A percentile compares a stretch with the other conserved stretches of the same genome.
Evolutionary conservation across 2,797 vertebrate genomes (phyloP).

Genomic region (Cyclopterus lumpus): DNA sequence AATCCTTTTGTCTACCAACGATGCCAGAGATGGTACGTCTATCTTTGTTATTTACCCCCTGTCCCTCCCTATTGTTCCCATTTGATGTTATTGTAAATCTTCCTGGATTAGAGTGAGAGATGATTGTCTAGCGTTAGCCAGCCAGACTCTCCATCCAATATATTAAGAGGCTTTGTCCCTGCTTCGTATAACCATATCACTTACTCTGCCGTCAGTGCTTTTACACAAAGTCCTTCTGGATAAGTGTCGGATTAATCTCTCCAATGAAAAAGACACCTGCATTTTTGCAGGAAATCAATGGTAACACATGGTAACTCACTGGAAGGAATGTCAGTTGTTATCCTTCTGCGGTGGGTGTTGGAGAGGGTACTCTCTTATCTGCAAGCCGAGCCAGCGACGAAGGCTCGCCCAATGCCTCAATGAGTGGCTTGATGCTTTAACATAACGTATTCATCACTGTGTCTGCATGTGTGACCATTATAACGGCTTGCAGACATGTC

Average conservation of each 20-base stretch:
- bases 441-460: background rate
- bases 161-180: slow-evolving; percentile 52
- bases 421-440: background rate
- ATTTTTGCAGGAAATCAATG: slow-evolving; percentile 24
- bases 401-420: background rate
- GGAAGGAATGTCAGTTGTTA: slow-evolving; percentile 14
- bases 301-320: slow-evolving; percentile 9
- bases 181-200: slow-evolving; percentile 32
- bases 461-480: background rate
- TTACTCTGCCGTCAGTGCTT: slow-evolving; percentile 31
- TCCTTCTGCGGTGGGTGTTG: background rate
- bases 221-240: slow-evolving; percentile 35
- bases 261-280: slow-evolving; percentile 36
- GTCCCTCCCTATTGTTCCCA: slow-evolving; percentile 29
- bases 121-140: slow-evolving; percentile 36
- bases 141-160: slow-evolving; percentile 27
- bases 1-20: slow-evolving; percentile 43
- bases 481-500: background rate
- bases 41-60: slow-evolving; percentile 44
- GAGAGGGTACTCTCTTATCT: background rate
- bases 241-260: slow-evolving; percentile 55
- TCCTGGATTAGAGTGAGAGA: slow-evolving; percentile 49
- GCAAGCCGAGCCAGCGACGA: background rate
- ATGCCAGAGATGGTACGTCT: slow-evolving; percentile 8
- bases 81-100: slow-evolving; percentile 49